Percentiles rank a stretch among this genome's conserved stretches.
Evolutionary conservation across 2,888 invertebrate genomes (phyloP).

Genomic region (Caradrina clavipalpis): DNA sequence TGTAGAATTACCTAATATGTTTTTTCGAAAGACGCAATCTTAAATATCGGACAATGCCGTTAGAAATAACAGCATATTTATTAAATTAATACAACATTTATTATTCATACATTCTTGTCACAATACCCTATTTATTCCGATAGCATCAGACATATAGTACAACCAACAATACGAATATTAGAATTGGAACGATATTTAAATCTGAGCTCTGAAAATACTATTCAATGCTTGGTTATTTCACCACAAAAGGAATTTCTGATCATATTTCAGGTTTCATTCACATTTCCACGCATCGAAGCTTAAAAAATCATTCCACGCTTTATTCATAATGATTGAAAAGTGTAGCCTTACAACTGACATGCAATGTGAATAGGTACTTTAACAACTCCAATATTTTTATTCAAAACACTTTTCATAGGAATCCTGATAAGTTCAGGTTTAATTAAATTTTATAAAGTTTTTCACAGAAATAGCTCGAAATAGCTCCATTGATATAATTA

Average conservation of each 20-base stretch:
- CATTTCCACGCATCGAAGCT: too few species aligned
- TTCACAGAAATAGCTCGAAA: background rate
- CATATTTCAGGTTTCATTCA: conserved; percentile 28
- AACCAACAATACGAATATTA: background rate
- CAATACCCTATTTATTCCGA: background rate
- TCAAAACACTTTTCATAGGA: background rate
- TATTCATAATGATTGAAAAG: conserved; percentile 7
- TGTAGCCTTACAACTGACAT: background rate
- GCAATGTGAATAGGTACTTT: background rate
- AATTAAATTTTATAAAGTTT: background rate
- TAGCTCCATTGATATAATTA: background rate
- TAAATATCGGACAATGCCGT: too few species aligned
- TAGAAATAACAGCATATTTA: too few species aligned
- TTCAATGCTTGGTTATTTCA: conserved; percentile 25
- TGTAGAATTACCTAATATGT: too few species aligned
- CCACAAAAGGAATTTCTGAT: background rate
- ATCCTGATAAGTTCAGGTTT: conserved; percentile 3
- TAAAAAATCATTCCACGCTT: conserved; percentile 6
- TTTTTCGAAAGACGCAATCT: too few species aligned
- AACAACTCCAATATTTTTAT: background rate
- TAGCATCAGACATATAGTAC: background rate
- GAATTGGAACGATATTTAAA: conserved; percentile 8
- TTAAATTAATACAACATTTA: too few species aligned
- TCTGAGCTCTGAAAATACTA: conserved; percentile 9
- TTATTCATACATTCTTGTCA: background rate